Conservation (phyloP, 2,113 vertebrate genomes). For the Melanotaenia duboulayi region DNA sequence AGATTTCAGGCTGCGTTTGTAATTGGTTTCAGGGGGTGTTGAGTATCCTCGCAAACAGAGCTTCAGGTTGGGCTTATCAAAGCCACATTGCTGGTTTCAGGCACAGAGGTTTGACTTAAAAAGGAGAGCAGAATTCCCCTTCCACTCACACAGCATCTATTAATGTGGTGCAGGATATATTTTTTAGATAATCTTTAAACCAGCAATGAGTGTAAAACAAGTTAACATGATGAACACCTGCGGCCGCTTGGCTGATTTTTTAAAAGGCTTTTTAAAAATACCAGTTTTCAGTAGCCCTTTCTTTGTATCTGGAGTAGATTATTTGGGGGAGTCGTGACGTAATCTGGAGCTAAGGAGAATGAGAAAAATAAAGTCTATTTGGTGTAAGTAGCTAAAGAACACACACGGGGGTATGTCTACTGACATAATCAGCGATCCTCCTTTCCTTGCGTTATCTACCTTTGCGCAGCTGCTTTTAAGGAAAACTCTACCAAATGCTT, state of each 20-base stretch:
- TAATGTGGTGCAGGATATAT: slow-evolving; percentile 3
- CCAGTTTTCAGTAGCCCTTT: not conserved
- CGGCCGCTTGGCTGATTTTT: not conserved
- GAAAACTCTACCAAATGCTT: slow-evolving; percentile 1
- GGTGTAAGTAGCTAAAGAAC: slow-evolving; percentile 10
- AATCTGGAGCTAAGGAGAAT: slow-evolving; percentile 58
- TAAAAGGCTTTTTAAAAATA: too few relatives aligned
- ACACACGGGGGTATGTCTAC: not conserved
- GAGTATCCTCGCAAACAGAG: slow-evolving; percentile 38
- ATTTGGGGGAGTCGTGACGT: slow-evolving; percentile 72
- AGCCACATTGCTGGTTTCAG: slow-evolving; percentile 41
- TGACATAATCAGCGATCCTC: not conserved
- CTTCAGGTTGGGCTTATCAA: slow-evolving; percentile 23
- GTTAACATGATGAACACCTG: not conserved
- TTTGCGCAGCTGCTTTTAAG: slow-evolving; percentile 2
- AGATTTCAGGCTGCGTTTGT: slow-evolving; percentile 44
- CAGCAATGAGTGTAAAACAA: not conserved
- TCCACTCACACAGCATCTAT: not conserved
- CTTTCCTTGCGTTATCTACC: not conserved
- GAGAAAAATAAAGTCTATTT: slow-evolving; percentile 19
- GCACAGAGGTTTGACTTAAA: slow-evolving; percentile 40
- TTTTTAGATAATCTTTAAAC: not conserved
- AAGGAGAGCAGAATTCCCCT: slow-evolving; percentile 8
- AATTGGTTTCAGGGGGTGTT: slow-evolving; percentile 38
- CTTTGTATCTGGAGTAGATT: slow-evolving; percentile 52